Percentiles rank a stretch among this genome's conserved stretches.
These are phyloP conservation scores for Tapera naevia DNA, from an alignment of 2,797 vertebrate genomes.

Conservation along the genomic window DNA sequence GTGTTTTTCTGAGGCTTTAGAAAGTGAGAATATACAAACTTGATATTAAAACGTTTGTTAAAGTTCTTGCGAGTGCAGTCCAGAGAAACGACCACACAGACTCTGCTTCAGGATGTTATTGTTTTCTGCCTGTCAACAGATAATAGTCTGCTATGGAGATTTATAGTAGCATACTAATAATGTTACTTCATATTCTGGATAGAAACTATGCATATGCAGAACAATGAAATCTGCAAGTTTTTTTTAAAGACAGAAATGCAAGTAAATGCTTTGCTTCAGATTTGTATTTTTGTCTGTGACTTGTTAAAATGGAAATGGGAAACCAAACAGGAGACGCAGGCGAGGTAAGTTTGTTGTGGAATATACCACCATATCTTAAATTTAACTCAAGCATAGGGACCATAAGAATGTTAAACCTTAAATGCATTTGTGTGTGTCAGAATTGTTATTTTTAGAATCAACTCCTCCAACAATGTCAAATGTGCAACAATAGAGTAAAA, in stretches of 20 bases:
- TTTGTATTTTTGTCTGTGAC: background rate
- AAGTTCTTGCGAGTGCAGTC: background rate
- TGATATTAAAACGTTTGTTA: background rate
- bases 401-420: background rate
- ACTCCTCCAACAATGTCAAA: background rate
- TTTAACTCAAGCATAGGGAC: background rate
- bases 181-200: background rate
- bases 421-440: background rate
- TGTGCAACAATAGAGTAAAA: background rate
- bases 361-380: background rate
- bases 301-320: background rate
- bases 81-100: slow-evolving; percentile 30
- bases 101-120: slow-evolving; percentile 15
- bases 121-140: slow-evolving; percentile 42
- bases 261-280: background rate
- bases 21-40: background rate
- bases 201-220: background rate
- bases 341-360: background rate
- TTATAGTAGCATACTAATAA: background rate
- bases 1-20: background rate
- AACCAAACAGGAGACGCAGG: background rate
- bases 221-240: background rate
- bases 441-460: background rate
- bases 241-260: background rate
- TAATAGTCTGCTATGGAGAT: background rate